Evolutionary conservation across 2,113 vertebrate species (phyloP).

Genomic region (Chionis minor): DNA sequence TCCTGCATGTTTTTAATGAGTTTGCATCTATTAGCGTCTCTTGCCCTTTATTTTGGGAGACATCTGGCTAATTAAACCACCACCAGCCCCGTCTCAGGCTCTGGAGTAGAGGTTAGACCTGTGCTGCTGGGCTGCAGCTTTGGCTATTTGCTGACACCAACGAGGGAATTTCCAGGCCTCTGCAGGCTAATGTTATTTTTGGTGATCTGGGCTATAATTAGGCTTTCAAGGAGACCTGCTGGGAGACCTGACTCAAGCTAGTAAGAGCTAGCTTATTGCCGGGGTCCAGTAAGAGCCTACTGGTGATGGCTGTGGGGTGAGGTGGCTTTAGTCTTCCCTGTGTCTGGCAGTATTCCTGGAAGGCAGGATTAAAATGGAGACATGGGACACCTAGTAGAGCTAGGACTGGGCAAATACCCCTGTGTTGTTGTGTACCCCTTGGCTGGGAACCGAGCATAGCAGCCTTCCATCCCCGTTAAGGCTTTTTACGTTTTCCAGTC

Average conservation of each 20-base stretch:
- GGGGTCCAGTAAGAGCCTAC: background rate
- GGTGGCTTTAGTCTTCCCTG: background rate
- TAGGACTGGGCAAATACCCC: background rate
- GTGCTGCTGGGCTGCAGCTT: background rate
- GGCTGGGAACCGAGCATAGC: background rate
- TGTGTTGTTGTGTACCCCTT: too few relatives aligned
- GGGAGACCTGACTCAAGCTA: background rate
- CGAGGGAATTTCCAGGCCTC: background rate
- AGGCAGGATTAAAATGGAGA: background rate
- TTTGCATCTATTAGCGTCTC: background rate
- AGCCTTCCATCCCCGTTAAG: background rate
- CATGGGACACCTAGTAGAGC: background rate
- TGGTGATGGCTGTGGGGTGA: background rate
- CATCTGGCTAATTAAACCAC: background rate
- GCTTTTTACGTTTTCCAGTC: background rate
- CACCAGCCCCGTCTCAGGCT: background rate
- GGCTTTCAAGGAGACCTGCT: background rate
- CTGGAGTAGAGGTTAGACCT: background rate
- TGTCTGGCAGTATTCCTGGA: background rate
- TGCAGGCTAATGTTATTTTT: background rate
- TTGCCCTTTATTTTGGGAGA: background rate
- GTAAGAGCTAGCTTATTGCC: background rate
- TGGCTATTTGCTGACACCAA: background rate
- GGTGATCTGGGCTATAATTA: background rate
- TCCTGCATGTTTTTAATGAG: background rate